phyloP scores from a whole-genome alignment of 2,888 invertebrate genomes.

The Pteria penguin region DNA sequence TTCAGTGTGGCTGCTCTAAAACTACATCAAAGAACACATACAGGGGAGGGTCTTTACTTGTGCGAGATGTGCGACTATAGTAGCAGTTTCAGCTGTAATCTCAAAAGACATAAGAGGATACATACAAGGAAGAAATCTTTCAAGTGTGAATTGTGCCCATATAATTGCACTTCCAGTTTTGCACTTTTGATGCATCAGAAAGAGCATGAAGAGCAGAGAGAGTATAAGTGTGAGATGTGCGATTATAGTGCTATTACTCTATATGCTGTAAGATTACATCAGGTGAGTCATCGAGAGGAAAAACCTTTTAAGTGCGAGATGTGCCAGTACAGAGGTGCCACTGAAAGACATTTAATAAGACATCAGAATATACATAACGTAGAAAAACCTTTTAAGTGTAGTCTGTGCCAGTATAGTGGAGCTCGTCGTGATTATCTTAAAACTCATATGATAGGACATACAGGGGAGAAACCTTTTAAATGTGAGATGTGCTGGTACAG shows the following conservation, averaged over 20 bases:
- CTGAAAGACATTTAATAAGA: no score
- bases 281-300: no score
- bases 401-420: slow-evolving; percentile 14
- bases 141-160: slow-evolving; percentile 25
- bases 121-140: slow-evolving; percentile 22
- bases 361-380: slow-evolving; percentile 28
- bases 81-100: slow-evolving; percentile 12
- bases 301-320: no score
- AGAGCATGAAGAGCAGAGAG: no score
- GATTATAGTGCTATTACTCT: no score
- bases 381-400: slow-evolving; percentile 32
- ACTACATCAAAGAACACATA: slow-evolving; percentile 29
- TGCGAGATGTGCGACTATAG: slow-evolving; percentile 24
- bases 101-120: slow-evolving; percentile 20
- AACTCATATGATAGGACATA: slow-evolving; percentile 17
- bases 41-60: slow-evolving; percentile 29
- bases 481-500: slow-evolving; percentile 31
- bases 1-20: slow-evolving; percentile 9
- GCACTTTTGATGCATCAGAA: slow-evolving; percentile 7
- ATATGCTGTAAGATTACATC: no score
- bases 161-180: slow-evolving; percentile 20
- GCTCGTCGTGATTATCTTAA: slow-evolving; percentile 16
- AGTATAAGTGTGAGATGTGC: no score
- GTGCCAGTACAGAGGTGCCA: no score
- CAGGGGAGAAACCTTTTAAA: slow-evolving; percentile 10